Conservation (phyloP, 2,113 vertebrate genomes). For the Rhea americana region DNA sequence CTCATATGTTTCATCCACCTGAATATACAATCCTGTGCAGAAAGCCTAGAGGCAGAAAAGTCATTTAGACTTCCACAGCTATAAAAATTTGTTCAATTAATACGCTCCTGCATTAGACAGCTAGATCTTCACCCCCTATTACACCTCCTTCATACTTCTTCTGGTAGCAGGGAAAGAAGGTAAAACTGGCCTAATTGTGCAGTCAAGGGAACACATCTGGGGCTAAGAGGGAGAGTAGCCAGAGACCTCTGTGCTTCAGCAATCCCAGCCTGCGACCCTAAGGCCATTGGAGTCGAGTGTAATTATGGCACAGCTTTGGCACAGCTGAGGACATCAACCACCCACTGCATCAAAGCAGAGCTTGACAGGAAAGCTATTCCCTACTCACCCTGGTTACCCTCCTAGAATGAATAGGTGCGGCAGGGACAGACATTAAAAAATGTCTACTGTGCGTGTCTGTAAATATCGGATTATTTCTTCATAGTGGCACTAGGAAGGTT, state of each 20-base stretch:
- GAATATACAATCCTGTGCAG: slow-evolving; percentile 17
- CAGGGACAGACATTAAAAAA: background rate
- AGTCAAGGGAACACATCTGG: background rate
- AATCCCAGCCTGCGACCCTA: background rate
- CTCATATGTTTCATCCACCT: slow-evolving; percentile 40
- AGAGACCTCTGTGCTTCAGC: background rate
- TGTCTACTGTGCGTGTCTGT: background rate
- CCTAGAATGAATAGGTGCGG: background rate
- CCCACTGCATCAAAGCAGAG: background rate
- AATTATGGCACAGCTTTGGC: background rate
- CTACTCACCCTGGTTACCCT: background rate
- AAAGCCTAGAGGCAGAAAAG: slow-evolving; percentile 60
- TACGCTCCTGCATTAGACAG: background rate
- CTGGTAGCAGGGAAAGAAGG: background rate
- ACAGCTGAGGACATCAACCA: background rate
- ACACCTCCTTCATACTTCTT: background rate
- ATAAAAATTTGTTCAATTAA: slow-evolving; percentile 66
- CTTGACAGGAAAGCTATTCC: background rate
- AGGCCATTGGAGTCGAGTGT: background rate
- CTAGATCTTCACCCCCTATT: background rate
- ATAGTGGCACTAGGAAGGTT: background rate
- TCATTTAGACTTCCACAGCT: slow-evolving; percentile 49
- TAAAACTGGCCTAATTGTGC: background rate
- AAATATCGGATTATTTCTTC: background rate
- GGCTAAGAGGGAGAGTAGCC: fast-evolving